Evolutionary conservation across 2,113 vertebrate genomes (phyloP).

Genomic region (Loxodonta africana): DNA sequence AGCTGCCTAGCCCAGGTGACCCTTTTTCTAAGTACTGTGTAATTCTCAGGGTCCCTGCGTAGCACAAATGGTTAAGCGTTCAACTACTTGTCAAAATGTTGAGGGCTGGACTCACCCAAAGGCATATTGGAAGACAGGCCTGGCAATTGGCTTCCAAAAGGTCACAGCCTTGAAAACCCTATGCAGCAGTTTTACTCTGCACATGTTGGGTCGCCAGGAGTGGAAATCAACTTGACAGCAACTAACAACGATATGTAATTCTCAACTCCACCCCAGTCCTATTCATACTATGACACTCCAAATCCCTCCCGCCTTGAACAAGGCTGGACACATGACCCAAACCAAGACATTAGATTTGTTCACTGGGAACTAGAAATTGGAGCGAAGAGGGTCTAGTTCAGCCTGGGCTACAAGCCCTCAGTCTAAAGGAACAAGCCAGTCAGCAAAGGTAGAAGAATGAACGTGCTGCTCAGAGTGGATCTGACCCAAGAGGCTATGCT

Average conservation of each 20-base stretch:
- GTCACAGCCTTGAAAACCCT: background rate
- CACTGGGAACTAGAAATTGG: background rate
- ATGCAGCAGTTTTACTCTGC: background rate
- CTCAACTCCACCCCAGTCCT: background rate
- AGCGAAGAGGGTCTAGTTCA: background rate
- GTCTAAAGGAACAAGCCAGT: background rate
- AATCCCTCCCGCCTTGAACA: background rate
- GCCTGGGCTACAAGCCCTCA: background rate
- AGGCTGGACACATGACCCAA: slow-evolving; percentile 16
- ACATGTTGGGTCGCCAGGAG: background rate
- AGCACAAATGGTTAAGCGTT: background rate
- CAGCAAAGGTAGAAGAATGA: background rate
- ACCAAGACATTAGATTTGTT: background rate
- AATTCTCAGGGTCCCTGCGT: background rate
- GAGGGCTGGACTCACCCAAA: background rate
- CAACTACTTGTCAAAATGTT: background rate
- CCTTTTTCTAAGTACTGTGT: background rate
- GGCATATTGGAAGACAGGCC: background rate
- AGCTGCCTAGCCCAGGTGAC: background rate
- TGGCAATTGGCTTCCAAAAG: background rate
- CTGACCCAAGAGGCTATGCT: background rate
- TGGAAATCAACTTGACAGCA: background rate
- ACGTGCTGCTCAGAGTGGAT: background rate
- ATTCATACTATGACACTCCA: background rate
- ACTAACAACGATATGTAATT: background rate